phyloP scores from a whole-genome alignment of 2,797 vertebrate species.

The Xenops minutus region DNA sequence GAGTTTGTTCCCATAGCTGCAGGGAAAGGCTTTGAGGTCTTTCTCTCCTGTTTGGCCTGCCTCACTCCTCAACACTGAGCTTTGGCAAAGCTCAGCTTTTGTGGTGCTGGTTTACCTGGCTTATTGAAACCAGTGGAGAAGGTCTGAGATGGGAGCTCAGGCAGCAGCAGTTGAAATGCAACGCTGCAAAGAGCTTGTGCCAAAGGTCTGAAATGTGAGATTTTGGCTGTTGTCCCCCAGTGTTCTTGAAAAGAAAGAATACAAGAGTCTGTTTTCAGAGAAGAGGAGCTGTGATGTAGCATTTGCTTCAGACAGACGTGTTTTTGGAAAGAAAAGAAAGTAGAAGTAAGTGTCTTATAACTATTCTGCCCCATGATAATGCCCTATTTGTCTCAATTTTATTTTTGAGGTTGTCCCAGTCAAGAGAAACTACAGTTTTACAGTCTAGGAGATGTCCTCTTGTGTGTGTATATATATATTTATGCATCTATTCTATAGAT shows the following conservation, averaged over 20 bases:
- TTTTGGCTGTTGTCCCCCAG: neutral
- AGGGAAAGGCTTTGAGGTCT: neutral
- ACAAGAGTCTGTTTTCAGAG: neutral
- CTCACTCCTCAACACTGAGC: fast-evolving
- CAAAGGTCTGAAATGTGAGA: neutral
- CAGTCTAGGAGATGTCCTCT: neutral
- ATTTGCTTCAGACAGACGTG: neutral
- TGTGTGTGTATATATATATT: too few species aligned
- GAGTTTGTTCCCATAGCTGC: neutral
- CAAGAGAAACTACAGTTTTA: neutral
- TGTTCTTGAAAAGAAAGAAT: neutral
- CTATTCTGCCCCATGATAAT: neutral
- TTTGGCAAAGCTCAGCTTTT: neutral
- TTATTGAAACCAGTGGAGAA: neutral
- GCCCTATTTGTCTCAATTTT: neutral
- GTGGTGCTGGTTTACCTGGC: neutral
- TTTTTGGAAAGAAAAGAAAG: neutral
- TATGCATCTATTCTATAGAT: neutral
- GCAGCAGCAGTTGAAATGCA: neutral
- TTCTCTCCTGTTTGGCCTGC: neutral
- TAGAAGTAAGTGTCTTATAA: neutral
- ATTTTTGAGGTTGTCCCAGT: neutral
- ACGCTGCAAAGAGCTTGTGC: neutral
- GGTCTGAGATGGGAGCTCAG: neutral
- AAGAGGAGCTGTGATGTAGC: neutral